Conservation (phyloP, 2,113 vertebrate genomes). For the Ahaetulla prasina region DNA sequence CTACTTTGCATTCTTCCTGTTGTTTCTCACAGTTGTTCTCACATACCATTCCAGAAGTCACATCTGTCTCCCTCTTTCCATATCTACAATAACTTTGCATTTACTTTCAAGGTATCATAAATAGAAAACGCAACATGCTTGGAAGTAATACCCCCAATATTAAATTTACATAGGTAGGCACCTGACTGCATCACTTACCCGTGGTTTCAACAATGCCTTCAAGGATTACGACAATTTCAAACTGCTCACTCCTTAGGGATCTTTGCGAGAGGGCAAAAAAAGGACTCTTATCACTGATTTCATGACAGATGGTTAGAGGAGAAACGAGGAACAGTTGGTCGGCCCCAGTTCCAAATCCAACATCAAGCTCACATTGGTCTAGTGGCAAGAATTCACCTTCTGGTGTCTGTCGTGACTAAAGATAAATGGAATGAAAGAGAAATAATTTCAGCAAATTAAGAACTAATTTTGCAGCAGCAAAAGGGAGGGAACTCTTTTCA, state of each 20-base stretch:
- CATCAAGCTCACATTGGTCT: constrained; percentile 87
- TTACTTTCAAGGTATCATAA: neutral
- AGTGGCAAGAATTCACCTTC: constrained; percentile 88
- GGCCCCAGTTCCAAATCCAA: constrained; percentile 86
- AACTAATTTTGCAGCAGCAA: neutral
- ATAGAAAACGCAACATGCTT: neutral
- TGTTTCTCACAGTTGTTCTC: neutral
- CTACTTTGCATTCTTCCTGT: neutral
- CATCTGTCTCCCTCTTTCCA: neutral
- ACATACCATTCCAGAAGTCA: neutral
- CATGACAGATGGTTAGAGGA: constrained; percentile 87
- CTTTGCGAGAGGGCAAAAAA: constrained; percentile 86
- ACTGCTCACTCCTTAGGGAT: constrained; percentile 82
- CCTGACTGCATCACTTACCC: constrained; percentile 59
- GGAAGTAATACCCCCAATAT: neutral
- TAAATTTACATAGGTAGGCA: neutral
- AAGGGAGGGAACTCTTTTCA: neutral
- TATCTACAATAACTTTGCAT: neutral
- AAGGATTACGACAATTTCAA: constrained; percentile 89
- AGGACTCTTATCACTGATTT: constrained; percentile 83
- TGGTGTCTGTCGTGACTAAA: constrained; percentile 85
- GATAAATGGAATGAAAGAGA: constrained; percentile 22
- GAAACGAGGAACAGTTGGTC: constrained; percentile 89
- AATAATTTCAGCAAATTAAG: neutral
- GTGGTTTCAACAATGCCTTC: constrained; percentile 91